These are phyloP conservation scores for Larimichthys polyactis DNA, from an alignment of 2,113 vertebrate genomes.

Conservation along the genomic window DNA sequence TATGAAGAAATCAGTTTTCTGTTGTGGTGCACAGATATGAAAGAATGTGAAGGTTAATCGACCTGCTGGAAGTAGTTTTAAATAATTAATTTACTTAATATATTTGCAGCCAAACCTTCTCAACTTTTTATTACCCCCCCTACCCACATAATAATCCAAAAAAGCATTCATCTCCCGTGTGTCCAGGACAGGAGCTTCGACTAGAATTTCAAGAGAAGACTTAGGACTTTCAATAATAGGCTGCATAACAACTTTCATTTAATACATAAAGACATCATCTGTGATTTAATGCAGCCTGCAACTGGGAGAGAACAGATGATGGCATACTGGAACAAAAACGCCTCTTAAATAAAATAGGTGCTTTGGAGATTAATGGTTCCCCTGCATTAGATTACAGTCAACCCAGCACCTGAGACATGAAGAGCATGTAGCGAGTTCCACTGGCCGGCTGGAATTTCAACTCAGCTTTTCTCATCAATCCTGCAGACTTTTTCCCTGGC, in stretches of 20 bases:
- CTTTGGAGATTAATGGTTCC: conserved; percentile 51
- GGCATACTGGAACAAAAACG: conserved; percentile 22
- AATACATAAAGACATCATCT: conserved; percentile 27
- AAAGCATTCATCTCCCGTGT: conserved; percentile 4
- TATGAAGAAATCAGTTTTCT: conserved; percentile 1
- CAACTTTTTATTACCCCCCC: background rate
- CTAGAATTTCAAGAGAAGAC: conserved; percentile 29
- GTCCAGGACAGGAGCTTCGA: background rate
- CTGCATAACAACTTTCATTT: conserved; percentile 36
- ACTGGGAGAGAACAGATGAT: conserved; percentile 22
- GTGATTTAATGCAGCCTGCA: conserved; percentile 27
- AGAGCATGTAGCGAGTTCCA: conserved; percentile 56
- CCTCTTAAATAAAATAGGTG: conserved; percentile 21
- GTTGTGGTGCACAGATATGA: conserved; percentile 2
- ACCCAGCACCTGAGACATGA: conserved; percentile 52
- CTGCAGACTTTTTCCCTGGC: conserved; percentile 69
- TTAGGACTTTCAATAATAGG: background rate
- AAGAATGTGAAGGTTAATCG: conserved; percentile 14
- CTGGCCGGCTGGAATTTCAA: conserved; percentile 70
- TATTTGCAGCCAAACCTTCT: conserved; percentile 23
- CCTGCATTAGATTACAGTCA: conserved; percentile 54
- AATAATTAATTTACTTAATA: conserved; percentile 23
- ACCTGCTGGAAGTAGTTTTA: conserved; percentile 19
- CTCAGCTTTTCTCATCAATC: conserved; percentile 79
- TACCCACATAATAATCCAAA: conserved; percentile 5